Evolutionary conservation across 2,797 vertebrate species (phyloP).

Genomic region (Pyrocephalus nanus): DNA sequence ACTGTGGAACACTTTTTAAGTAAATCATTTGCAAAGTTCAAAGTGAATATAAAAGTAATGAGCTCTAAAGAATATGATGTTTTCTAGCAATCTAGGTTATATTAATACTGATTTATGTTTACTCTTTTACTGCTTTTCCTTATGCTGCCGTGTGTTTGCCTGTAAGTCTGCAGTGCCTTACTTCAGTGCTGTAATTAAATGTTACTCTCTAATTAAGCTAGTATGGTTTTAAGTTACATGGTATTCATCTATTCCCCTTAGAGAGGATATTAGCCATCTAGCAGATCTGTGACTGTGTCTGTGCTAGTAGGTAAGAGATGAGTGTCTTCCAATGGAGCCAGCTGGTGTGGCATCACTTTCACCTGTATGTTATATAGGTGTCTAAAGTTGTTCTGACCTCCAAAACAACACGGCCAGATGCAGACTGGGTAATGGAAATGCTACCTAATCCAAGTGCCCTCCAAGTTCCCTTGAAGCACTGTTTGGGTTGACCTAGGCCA

Average conservation of each 20-base stretch:
- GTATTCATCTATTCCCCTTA: background rate
- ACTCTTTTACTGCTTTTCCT: background rate
- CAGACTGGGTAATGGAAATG: background rate
- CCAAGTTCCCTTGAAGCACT: background rate
- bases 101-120: background rate
- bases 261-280: background rate
- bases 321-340: background rate
- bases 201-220: background rate
- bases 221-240: background rate
- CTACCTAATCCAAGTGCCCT: background rate
- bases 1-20: background rate
- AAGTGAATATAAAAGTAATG: background rate
- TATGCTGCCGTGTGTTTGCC: background rate
- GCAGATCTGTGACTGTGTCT: background rate
- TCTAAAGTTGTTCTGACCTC: background rate
- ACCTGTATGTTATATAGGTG: rapidly evolving
- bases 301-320: background rate
- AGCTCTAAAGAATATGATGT: background rate
- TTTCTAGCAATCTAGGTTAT: background rate
- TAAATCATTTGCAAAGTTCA: background rate
- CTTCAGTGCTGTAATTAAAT: background rate
- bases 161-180: background rate
- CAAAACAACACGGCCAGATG: background rate
- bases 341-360: background rate
- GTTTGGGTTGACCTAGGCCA: background rate